These are phyloP conservation scores for Florisuga fusca DNA, from an alignment of 2,797 vertebrate species.

Conservation along the genomic window DNA sequence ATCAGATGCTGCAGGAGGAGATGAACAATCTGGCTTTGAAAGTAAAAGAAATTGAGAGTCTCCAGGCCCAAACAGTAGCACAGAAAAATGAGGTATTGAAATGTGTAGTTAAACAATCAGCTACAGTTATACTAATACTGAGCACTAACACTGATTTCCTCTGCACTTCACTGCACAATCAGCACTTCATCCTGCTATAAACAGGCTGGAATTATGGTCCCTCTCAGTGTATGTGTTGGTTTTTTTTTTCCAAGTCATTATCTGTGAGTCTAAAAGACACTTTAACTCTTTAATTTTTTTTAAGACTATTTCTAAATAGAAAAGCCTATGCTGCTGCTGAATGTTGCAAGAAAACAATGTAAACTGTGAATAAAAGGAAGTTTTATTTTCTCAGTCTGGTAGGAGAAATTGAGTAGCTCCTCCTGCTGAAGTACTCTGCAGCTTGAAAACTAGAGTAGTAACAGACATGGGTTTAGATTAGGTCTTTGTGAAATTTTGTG, in stretches of 20 bases:
- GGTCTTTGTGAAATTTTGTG: background rate
- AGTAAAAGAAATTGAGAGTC: conserved; percentile 84
- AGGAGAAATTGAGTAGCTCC: background rate
- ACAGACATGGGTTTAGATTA: background rate
- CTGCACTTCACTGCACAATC: conserved; percentile 74
- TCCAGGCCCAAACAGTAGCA: conserved; percentile 87
- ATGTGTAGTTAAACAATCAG: conserved; percentile 16
- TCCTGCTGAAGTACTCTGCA: background rate
- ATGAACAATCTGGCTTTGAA: conserved; percentile 83
- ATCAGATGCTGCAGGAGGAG: conserved; percentile 82
- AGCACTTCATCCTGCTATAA: background rate
- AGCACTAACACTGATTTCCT: conserved; percentile 76
- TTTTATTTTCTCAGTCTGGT: background rate
- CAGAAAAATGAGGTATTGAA: conserved; percentile 86
- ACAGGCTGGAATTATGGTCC: background rate
- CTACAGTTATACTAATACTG: conserved; percentile 75
- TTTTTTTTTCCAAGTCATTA: background rate
- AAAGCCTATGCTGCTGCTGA: background rate
- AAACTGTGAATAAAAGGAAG: conserved; percentile 77
- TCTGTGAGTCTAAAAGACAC: background rate
- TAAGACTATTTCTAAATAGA: background rate
- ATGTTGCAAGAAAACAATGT: conserved; percentile 10
- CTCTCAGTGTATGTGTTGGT: background rate
- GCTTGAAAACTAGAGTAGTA: background rate
- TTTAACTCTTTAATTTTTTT: background rate